Percentiles rank a stretch among this genome's conserved stretches.
phyloP scores from a whole-genome alignment of 2,113 vertebrate species.

The Cynocephalus volans region DNA sequence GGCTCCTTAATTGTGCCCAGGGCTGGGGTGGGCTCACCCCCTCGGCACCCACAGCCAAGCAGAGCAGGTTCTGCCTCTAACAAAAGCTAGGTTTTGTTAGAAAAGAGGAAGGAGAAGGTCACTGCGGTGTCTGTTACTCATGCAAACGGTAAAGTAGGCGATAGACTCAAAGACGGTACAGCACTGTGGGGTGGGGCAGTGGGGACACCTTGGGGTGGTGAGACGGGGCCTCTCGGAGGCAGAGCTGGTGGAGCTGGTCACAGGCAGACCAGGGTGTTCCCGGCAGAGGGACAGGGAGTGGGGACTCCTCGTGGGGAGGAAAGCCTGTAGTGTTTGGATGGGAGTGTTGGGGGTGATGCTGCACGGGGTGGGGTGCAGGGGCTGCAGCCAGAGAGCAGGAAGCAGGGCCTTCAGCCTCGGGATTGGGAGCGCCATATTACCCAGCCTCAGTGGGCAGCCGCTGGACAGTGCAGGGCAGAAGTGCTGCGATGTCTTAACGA shows the following conservation, averaged over 20 bases:
- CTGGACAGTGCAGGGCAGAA: not conserved
- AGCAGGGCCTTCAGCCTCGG: not conserved
- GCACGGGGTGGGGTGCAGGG: not conserved
- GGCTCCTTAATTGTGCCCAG: rapidly evolving
- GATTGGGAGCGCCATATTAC: rapidly evolving
- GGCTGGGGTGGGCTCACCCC: too few species aligned
- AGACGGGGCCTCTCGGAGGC: not conserved
- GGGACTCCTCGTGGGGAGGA: not conserved
- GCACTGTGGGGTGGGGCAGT: not conserved
- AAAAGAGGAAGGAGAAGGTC: not conserved
- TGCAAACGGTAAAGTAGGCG: too few species aligned
- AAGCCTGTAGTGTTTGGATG: not conserved
- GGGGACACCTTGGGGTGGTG: not conserved
- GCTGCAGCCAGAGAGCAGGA: too few species aligned
- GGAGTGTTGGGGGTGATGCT: not conserved
- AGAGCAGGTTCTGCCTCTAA: not conserved
- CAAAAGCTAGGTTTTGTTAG: not conserved
- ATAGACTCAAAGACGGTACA: not conserved
- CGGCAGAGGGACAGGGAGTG: too few species aligned
- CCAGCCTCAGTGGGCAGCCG: not conserved
- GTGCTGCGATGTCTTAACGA: rapidly evolving
- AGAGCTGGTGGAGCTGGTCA: not conserved
- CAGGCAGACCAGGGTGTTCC: not conserved
- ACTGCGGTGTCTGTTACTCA: not conserved
- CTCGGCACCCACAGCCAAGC: rapidly evolving